A percentile compares a stretch with the other conserved stretches of the same genome.
Evolutionary conservation across 1,140 invertebrate genomes (phyloP).

Genomic region (Cherax quadricarinatus): DNA sequence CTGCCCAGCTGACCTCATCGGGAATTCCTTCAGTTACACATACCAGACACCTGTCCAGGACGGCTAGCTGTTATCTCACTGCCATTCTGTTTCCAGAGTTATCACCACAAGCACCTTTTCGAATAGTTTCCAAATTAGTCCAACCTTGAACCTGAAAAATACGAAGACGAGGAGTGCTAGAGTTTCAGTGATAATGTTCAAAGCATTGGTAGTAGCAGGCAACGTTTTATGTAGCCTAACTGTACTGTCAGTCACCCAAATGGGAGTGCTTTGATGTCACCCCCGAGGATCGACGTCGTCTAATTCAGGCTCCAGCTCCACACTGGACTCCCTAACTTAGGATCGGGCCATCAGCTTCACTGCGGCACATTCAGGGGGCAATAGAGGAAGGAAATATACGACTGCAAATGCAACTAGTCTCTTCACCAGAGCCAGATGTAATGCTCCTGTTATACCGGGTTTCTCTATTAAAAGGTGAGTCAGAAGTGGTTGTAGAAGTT

Average conservation of each 20-base stretch:
- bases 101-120: no score
- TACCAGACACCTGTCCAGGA: no score
- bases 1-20: no score
- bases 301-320: background rate
- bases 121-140: no score
- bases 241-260: background rate
- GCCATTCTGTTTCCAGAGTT: no score
- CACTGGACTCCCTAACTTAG: constrained; percentile 1
- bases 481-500: background rate
- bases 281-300: background rate
- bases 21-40: no score
- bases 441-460: background rate
- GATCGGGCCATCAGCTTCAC: background rate
- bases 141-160: no score
- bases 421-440: background rate
- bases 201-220: no score
- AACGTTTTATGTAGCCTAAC: background rate
- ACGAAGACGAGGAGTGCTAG: no score
- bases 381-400: background rate
- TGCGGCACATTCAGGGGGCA: background rate
- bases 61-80: no score
- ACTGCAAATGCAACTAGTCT: background rate
- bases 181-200: no score
- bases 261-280: background rate
- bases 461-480: background rate